Percentiles rank a stretch among this genome's conserved stretches.
These are phyloP conservation scores for Drosophila auraria DNA, from an alignment of 1,140 invertebrate species.

Conservation along the genomic window DNA sequence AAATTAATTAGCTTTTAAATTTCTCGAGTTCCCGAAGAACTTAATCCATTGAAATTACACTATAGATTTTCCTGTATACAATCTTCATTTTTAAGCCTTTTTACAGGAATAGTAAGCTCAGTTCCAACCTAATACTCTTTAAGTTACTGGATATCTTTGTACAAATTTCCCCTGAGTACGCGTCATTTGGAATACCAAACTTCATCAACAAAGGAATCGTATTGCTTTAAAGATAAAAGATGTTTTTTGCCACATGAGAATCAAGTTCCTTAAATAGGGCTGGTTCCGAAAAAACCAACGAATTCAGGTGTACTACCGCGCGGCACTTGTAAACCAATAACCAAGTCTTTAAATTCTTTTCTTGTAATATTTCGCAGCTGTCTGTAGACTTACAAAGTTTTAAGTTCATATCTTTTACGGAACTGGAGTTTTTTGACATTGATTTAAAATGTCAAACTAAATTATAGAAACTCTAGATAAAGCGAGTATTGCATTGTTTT, in stretches of 20 bases:
- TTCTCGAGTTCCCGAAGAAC: neutral
- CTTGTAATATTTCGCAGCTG: slow-evolving; percentile 12
- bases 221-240: neutral
- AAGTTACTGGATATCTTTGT: neutral
- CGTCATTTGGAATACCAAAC: neutral
- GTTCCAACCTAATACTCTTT: no score
- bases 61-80: neutral
- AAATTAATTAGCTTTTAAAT: neutral
- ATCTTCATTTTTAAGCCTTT: neutral
- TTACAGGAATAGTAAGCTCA: no score
- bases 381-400: slow-evolving; percentile 9
- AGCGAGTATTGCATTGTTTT: no score
- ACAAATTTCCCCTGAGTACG: neutral
- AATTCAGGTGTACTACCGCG: slow-evolving; percentile 5
- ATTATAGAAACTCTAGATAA: neutral
- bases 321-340: slow-evolving; percentile 9
- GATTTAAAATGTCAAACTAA: neutral
- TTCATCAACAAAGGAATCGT: neutral
- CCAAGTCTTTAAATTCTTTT: neutral
- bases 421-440: neutral
- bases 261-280: slow-evolving; percentile 5
- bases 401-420: slow-evolving; percentile 2
- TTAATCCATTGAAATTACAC: no score
- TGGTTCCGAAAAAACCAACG: neutral
- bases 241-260: slow-evolving; percentile 1